These are phyloP conservation scores for Noctua janthe DNA, from an alignment of 2,888 invertebrate genomes.

Conservation along the genomic window DNA sequence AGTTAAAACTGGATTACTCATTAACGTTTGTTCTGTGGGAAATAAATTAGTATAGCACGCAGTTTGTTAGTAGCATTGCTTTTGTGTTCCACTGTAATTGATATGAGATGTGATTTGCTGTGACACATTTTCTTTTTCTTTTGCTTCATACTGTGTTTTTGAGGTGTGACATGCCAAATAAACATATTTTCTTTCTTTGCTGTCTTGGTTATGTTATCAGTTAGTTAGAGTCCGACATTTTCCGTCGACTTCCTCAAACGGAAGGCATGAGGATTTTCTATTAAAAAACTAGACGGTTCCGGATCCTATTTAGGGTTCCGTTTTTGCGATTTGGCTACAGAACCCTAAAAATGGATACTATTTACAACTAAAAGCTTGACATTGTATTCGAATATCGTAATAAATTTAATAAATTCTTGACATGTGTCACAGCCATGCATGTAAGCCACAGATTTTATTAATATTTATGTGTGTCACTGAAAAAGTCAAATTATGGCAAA, in stretches of 20 bases:
- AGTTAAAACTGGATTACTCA: constrained; percentile 45
- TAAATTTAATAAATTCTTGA: too few relatives aligned
- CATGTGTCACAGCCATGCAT: background rate
- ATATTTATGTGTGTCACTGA: background rate
- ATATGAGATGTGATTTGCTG: background rate
- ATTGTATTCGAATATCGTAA: background rate
- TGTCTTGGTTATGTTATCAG: background rate
- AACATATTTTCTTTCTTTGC: background rate
- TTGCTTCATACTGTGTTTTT: too few relatives aligned
- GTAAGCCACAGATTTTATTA: background rate
- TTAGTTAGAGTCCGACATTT: background rate
- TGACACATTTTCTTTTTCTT: too few relatives aligned
- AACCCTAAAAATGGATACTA: background rate
- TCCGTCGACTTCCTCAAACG: background rate
- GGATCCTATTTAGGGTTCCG: background rate
- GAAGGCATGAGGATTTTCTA: background rate
- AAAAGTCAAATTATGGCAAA: constrained; percentile 9
- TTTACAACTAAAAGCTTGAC: background rate
- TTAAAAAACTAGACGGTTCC: background rate
- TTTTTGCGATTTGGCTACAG: background rate
- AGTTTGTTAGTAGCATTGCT: constrained; percentile 9
- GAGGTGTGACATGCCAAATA: too few relatives aligned
- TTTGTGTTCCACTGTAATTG: constrained; percentile 3
- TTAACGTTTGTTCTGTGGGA: constrained; percentile 22
- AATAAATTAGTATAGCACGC: constrained; percentile 5